A percentile compares a stretch with the other conserved stretches of the same genome.
phyloP scores from a whole-genome alignment of 37 sponge, comb jelly and placozoan species.

The Crambe crambe region DNA sequence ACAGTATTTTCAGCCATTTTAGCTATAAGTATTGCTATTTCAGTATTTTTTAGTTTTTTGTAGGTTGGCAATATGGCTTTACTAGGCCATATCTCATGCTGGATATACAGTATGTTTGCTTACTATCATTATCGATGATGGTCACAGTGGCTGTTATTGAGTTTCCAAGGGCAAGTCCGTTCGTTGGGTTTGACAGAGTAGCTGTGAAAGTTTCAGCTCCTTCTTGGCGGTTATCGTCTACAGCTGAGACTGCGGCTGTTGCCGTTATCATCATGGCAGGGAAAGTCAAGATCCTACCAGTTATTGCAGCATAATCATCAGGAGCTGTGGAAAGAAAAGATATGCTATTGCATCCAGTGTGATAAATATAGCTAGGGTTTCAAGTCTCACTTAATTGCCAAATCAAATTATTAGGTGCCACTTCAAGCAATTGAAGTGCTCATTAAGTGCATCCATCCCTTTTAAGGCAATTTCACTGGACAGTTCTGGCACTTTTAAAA shows the following conservation, averaged over 20 bases:
- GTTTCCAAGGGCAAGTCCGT: neutral
- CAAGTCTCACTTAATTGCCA: too few species aligned
- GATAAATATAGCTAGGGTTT: too few species aligned
- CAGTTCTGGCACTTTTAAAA: too few species aligned
- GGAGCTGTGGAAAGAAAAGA: neutral
- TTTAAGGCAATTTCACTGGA: too few species aligned
- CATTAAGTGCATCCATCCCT: too few species aligned
- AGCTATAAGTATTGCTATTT: too few species aligned
- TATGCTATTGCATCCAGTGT: neutral
- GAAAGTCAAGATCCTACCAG: slow-evolving; percentile 2
- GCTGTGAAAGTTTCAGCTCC: slow-evolving; percentile 34
- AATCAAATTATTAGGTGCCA: too few species aligned
- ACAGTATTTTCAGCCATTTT: too few species aligned
- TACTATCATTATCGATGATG: slow-evolving; percentile 47
- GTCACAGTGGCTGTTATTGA: slow-evolving; percentile 6
- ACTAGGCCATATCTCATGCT: too few species aligned
- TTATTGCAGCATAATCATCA: neutral
- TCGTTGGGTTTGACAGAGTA: neutral
- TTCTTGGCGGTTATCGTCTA: slow-evolving; percentile 41
- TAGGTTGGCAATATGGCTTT: too few species aligned
- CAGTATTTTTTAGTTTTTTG: too few species aligned
- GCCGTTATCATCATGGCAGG: neutral
- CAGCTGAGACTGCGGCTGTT: neutral
- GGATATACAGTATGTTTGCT: neutral
- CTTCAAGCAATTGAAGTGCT: too few species aligned